These are phyloP conservation scores for Drosophila eohydei DNA, from an alignment of 2,888 invertebrate genomes.

Conservation along the genomic window DNA sequence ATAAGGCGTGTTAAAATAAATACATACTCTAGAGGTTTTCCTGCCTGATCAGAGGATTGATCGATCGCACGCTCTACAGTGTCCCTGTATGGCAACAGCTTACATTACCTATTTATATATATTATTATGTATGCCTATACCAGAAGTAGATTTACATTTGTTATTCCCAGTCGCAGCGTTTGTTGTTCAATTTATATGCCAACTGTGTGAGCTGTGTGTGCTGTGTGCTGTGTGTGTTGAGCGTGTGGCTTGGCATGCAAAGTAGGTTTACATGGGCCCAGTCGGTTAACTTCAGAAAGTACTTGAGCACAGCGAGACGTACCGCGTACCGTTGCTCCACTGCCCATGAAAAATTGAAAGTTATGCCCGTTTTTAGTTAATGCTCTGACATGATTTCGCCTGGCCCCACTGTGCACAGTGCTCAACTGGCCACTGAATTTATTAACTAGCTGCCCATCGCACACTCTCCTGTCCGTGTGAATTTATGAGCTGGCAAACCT, in stretches of 20 bases:
- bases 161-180: slow-evolving; percentile 51
- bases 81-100: slow-evolving; percentile 11
- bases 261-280: slow-evolving; percentile 27
- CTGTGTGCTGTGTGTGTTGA: slow-evolving; percentile 5
- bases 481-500: slow-evolving; percentile 63
- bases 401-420: slow-evolving; percentile 49
- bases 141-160: slow-evolving; percentile 49
- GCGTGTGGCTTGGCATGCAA: slow-evolving; percentile 63
- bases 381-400: slow-evolving; percentile 57
- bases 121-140: slow-evolving; percentile 20
- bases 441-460: slow-evolving; percentile 61
- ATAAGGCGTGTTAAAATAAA: background rate
- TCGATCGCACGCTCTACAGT: slow-evolving; percentile 26
- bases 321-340: slow-evolving; percentile 49
- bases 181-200: slow-evolving; percentile 61
- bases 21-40: slow-evolving; percentile 8
- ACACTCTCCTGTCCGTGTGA: slow-evolving; percentile 45
- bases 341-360: slow-evolving; percentile 77
- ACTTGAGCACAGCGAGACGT: slow-evolving; percentile 19
- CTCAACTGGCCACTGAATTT: slow-evolving; percentile 60
- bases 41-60: slow-evolving; percentile 15
- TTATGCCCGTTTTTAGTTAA: slow-evolving; percentile 59
- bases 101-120: slow-evolving; percentile 1
- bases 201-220: slow-evolving; percentile 14
- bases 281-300: slow-evolving; percentile 58